These are phyloP conservation scores for Epistrophe grossulariae DNA, from an alignment of 2,888 invertebrate genomes.

Conservation along the genomic window DNA sequence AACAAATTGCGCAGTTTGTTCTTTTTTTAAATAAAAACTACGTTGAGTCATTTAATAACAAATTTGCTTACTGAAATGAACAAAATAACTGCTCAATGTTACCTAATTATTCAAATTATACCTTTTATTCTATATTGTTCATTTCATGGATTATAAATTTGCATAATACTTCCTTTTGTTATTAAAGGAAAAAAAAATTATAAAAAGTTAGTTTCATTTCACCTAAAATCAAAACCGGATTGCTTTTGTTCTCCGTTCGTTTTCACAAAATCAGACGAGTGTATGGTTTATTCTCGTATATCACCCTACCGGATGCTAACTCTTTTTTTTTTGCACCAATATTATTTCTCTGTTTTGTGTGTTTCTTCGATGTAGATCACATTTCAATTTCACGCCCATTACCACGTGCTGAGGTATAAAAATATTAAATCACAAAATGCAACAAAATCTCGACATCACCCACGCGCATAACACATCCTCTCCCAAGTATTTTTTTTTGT, in stretches of 20 bases:
- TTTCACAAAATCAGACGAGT: constrained; percentile 28
- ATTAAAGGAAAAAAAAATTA: background rate
- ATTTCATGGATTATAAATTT: constrained; percentile 52
- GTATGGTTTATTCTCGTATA: constrained; percentile 38
- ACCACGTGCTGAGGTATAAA: constrained; percentile 60
- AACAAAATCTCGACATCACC: constrained; percentile 54
- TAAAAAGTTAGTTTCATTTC: constrained; percentile 23
- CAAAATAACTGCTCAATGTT: constrained; percentile 28
- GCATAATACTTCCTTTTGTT: constrained; percentile 57
- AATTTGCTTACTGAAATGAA: constrained; percentile 32
- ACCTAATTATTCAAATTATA: constrained; percentile 59
- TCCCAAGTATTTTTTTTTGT: constrained; percentile 3
- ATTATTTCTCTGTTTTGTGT: background rate
- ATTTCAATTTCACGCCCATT: constrained; percentile 75
- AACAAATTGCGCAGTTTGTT: too few relatives aligned
- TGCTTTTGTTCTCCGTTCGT: constrained; percentile 37
- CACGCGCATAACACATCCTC: constrained; percentile 40
- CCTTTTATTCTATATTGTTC: constrained; percentile 27
- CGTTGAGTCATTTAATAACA: too few relatives aligned
- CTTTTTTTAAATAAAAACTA: too few relatives aligned
- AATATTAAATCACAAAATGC: constrained; percentile 21
- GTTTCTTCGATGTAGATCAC: constrained; percentile 45
- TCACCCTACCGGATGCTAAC: constrained; percentile 71
- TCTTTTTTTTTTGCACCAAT: constrained; percentile 55
- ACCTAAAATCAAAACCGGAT: constrained; percentile 54